These are phyloP conservation scores for Axea sp. DNA, from an alignment of 2,888 invertebrate genomes.

Conservation along the genomic window DNA sequence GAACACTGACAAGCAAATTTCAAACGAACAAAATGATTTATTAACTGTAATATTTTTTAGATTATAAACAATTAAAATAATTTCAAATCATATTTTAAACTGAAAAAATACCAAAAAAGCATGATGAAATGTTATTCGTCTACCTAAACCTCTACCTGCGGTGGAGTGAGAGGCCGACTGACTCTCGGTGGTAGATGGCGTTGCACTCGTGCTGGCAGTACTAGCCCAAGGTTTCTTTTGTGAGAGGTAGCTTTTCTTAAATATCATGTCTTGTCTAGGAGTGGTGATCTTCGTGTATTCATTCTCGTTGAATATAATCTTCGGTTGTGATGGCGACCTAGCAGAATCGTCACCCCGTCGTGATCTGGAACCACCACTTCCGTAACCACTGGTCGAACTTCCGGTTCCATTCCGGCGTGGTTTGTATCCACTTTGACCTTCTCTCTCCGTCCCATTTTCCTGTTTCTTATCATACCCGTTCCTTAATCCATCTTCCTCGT, in stretches of 20 bases:
- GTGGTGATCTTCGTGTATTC: constrained; percentile 86
- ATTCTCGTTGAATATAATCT: constrained; percentile 82
- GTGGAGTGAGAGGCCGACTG: constrained; percentile 78
- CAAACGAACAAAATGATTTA: too few species aligned
- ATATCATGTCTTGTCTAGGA: constrained; percentile 85
- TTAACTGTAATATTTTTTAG: too few species aligned
- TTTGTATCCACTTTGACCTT: constrained; percentile 66
- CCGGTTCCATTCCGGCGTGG: constrained; percentile 66
- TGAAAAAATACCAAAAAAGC: too few species aligned
- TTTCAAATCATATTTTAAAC: too few species aligned
- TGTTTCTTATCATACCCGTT: constrained; percentile 69
- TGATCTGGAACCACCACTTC: constrained; percentile 65
- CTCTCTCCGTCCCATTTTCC: constrained; percentile 67
- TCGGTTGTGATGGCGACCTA: constrained; percentile 78
- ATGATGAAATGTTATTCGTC: too few species aligned
- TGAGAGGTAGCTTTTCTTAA: constrained; percentile 85
- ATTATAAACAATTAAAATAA: too few species aligned
- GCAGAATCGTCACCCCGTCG: constrained; percentile 67
- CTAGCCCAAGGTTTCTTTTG: constrained; percentile 80
- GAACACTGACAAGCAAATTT: too few species aligned
- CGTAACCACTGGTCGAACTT: constrained; percentile 69
- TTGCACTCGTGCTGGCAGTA: constrained; percentile 76
- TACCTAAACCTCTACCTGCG: constrained; percentile 75
- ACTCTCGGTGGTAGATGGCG: constrained; percentile 78
- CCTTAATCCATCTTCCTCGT: constrained; percentile 74